phyloP scores from a whole-genome alignment of 2,888 invertebrate genomes.

The Ormyrus thymus region DNA sequence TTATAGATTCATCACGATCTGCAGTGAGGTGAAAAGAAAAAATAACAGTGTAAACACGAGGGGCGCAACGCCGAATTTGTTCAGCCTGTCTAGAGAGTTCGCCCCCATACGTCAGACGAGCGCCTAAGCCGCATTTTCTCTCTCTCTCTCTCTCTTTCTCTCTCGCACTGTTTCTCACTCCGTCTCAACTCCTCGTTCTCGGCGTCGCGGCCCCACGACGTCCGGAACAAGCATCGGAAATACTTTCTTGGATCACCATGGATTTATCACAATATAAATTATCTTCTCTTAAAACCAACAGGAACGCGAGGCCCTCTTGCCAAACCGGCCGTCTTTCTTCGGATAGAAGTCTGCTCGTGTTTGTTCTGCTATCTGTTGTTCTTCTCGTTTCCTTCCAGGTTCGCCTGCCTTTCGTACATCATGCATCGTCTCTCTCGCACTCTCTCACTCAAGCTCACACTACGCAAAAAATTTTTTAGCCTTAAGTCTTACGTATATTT shows the following conservation, averaged over 20 bases:
- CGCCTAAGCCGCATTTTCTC: slow-evolving; percentile 28
- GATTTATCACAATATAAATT: slow-evolving; percentile 74
- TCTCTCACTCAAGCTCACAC: slow-evolving; percentile 52
- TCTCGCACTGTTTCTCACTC: slow-evolving; percentile 22
- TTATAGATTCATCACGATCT: slow-evolving; percentile 20
- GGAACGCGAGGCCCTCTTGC: slow-evolving; percentile 61
- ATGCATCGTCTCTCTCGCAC: slow-evolving; percentile 45
- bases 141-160: slow-evolving; percentile 46
- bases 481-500: slow-evolving; percentile 62
- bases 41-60: slow-evolving; percentile 40
- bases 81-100: slow-evolving; percentile 48
- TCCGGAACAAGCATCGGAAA: slow-evolving; percentile 66
- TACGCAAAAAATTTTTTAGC: slow-evolving; percentile 54
- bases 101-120: slow-evolving; percentile 30
- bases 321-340: slow-evolving; percentile 42
- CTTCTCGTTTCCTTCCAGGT: neutral
- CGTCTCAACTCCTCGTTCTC: slow-evolving; percentile 21
- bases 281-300: slow-evolving; percentile 60
- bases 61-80: slow-evolving; percentile 45
- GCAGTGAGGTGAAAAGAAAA: neutral
- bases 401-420: slow-evolving; percentile 20
- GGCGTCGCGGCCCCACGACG: slow-evolving; percentile 36
- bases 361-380: slow-evolving; percentile 8
- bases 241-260: slow-evolving; percentile 75
- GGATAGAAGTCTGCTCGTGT: slow-evolving; percentile 16